Evolutionary conservation across 1,140 invertebrate genomes (phyloP).

Genomic region (Mylabris phalerata): DNA sequence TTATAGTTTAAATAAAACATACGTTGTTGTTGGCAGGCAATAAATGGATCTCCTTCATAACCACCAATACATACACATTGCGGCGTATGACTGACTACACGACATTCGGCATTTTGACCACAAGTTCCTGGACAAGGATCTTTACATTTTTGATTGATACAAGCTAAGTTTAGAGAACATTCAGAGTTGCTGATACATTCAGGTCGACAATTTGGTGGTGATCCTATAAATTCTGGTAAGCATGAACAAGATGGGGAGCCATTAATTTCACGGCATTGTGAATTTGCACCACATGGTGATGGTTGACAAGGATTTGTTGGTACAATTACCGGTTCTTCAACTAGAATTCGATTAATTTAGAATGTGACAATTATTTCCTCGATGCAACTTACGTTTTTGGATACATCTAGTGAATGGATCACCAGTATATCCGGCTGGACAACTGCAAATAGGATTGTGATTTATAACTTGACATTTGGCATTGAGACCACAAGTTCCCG

Average conservation of each 20-base stretch:
- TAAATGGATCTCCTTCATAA: constrained; percentile 53
- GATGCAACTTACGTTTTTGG: constrained; percentile 11
- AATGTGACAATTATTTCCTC: constrained; percentile 37
- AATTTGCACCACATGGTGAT: constrained; percentile 50
- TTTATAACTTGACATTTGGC: constrained; percentile 56
- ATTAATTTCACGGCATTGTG: constrained; percentile 46
- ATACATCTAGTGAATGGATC: constrained; percentile 56
- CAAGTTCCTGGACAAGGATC: constrained; percentile 61
- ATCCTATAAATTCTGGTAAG: constrained; percentile 60
- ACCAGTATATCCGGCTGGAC: constrained; percentile 51
- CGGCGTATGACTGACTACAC: constrained; percentile 59
- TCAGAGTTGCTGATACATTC: constrained; percentile 65
- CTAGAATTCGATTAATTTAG: neutral
- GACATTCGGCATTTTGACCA: constrained; percentile 60
- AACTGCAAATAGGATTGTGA: constrained; percentile 57
- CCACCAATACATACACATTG: constrained; percentile 55
- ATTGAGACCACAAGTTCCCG: constrained; percentile 55
- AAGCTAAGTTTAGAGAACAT: constrained; percentile 55
- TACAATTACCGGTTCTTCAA: constrained; percentile 30
- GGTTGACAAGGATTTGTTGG: constrained; percentile 50
- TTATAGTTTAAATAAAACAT: constrained; percentile 37
- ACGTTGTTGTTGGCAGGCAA: constrained; percentile 48
- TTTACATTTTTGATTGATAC: constrained; percentile 55
- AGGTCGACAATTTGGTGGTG: constrained; percentile 66
- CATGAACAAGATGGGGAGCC: constrained; percentile 57